A percentile compares a stretch with the other conserved stretches of the same genome.
These are phyloP conservation scores for Pseudanteris insignis DNA, from an alignment of 2,888 invertebrate genomes.

Conservation along the genomic window DNA sequence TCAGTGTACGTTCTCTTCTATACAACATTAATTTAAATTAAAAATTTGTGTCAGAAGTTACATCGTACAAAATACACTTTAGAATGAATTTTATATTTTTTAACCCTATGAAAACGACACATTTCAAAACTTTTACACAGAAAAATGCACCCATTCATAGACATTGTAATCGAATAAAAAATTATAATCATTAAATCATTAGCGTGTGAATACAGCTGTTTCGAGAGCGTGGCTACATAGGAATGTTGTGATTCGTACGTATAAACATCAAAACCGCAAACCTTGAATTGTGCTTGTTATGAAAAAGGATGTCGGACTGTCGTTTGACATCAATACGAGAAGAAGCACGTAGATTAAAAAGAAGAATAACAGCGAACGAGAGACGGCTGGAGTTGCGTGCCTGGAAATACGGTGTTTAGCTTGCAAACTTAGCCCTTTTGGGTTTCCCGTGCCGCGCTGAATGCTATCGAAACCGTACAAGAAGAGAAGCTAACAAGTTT, in stretches of 20 bases:
- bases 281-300: conserved; percentile 4
- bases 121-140: too few species aligned
- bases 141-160: too few species aligned
- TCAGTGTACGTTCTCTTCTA: too few species aligned
- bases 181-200: too few species aligned
- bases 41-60: too few species aligned
- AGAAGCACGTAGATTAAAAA: conserved; percentile 19
- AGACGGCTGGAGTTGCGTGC: conserved; percentile 39
- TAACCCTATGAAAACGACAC: too few species aligned
- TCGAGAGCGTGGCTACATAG: too few species aligned
- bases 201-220: too few species aligned
- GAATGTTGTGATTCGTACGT: neutral
- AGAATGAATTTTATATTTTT: too few species aligned
- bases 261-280: conserved; percentile 9
- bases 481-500: conserved; percentile 30
- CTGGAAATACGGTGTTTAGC: conserved; percentile 42
- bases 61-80: too few species aligned
- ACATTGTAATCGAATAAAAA: too few species aligned
- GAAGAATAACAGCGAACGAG: conserved; percentile 15
- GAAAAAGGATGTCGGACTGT: conserved; percentile 13
- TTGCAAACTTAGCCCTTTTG: conserved; percentile 34
- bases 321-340: conserved; percentile 14
- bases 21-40: too few species aligned
- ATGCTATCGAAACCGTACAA: conserved; percentile 37
- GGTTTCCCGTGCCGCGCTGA: conserved; percentile 33